phyloP scores from a whole-genome alignment of 2,797 vertebrate species.

The Urophycis tenuis region DNA sequence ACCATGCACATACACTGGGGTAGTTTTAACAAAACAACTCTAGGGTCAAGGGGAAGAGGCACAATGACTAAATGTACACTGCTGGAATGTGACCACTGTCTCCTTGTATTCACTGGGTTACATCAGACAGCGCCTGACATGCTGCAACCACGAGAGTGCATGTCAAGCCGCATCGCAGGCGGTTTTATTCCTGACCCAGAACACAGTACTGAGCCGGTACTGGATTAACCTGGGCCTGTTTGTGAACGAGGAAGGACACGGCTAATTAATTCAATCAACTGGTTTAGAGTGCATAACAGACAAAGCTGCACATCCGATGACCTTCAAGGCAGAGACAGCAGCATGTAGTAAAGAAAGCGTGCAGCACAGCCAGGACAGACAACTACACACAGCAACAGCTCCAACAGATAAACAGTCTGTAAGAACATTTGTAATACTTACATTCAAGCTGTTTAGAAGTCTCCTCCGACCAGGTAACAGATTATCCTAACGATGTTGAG shows the following conservation, averaged over 20 bases:
- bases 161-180: background rate
- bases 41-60: background rate
- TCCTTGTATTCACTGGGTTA: background rate
- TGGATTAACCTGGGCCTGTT: background rate
- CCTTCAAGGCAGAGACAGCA: background rate
- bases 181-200: background rate
- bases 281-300: background rate
- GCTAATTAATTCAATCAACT: too few relatives aligned
- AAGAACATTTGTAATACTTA: background rate
- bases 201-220: too few relatives aligned
- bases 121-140: background rate
- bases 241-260: too few relatives aligned
- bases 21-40: background rate
- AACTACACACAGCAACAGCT: background rate
- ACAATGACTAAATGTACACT: background rate
- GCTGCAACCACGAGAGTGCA: too few relatives aligned
- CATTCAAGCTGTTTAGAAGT: background rate
- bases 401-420: too few relatives aligned
- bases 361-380: background rate
- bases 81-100: too few relatives aligned
- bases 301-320: background rate
- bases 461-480: background rate
- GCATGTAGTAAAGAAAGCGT: background rate
- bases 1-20: background rate
- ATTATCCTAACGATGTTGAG: background rate